Percentiles rank a stretch among this genome's conserved stretches.
phyloP scores from a whole-genome alignment of 2,888 invertebrate species.

The Cantharis rustica region DNA sequence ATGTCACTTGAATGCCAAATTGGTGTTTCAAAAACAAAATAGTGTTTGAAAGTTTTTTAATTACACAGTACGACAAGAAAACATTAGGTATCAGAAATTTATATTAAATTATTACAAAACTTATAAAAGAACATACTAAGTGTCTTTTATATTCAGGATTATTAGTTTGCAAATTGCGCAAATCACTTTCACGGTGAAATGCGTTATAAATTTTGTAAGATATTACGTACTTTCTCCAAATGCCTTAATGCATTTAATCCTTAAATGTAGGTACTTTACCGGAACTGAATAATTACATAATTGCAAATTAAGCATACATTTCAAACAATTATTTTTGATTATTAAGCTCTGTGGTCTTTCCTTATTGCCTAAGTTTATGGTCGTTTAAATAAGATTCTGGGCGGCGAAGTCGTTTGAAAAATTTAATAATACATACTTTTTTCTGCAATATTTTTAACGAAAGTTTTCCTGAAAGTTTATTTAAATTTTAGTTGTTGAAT shows the following conservation, averaged over 20 bases:
- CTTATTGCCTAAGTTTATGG: not conserved
- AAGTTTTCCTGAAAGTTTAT: not conserved
- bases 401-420: not conserved
- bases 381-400: not conserved
- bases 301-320: not conserved
- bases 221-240: not conserved
- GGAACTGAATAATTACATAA: not conserved
- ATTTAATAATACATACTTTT: not conserved
- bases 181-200: not conserved
- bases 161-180: not conserved
- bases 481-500: not conserved
- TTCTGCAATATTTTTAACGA: not conserved
- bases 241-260: not conserved
- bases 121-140: not conserved
- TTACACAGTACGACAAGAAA: not conserved
- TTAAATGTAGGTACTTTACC: not conserved
- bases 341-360: not conserved
- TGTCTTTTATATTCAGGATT: not conserved
- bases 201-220: not conserved
- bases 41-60: not conserved
- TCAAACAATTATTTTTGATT: not conserved
- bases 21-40: too few relatives aligned
- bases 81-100: not conserved
- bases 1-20: too few relatives aligned
- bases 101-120: not conserved